Evolutionary conservation across 64 coral and sea anemone species (phyloP), one percentile per base, ranked within the genome.

Genomic region (Montipora efflorescens): DNA sequence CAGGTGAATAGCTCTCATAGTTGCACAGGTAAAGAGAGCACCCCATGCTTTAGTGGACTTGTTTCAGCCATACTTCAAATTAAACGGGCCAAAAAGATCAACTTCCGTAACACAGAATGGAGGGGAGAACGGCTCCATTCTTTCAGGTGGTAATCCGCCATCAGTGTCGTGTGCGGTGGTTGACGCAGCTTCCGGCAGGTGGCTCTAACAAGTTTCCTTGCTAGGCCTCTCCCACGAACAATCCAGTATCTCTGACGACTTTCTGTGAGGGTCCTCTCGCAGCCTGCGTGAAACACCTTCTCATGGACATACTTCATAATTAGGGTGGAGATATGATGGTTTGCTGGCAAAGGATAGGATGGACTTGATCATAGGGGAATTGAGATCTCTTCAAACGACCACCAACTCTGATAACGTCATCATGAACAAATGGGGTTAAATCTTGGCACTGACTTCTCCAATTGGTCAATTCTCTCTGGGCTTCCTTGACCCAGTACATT

Each of bases 301-400:
- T 57, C 53, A 57, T 5, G 7, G 53, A 57, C 2, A 57, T 57
- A 57, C 53, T 57, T 57, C 1, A 57, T 57, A 57, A 57, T 57
- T 57, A 57, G 53, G 53, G 53, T 6, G 6, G 53, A 57, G 53
- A 57, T 57, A 57, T 57, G 53, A 57, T 57, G 53, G 53, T 57
- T 57, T 57, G 53, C 53, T 5, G 53, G 53, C 53, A 57, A 57
- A 57, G 74, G 7, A 79, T 74, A 13, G 75, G 88, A 21, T 90
- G 59, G 2, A 58, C 18, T 77, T 90, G 73, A 36, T 90, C 87
- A 43, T 90, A 90, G 28, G 43, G 44, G 15, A 90, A 61, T 9
- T 45, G 5, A 5, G 87, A 77, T 9, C 48, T 90, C 53, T 19
- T 89, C 49, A 89, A 69, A 6, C 87, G 71, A 48, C 87, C 73